These are phyloP conservation scores for Lathamus discolor DNA, from an alignment of 2,113 vertebrate genomes.

Conservation along the genomic window DNA sequence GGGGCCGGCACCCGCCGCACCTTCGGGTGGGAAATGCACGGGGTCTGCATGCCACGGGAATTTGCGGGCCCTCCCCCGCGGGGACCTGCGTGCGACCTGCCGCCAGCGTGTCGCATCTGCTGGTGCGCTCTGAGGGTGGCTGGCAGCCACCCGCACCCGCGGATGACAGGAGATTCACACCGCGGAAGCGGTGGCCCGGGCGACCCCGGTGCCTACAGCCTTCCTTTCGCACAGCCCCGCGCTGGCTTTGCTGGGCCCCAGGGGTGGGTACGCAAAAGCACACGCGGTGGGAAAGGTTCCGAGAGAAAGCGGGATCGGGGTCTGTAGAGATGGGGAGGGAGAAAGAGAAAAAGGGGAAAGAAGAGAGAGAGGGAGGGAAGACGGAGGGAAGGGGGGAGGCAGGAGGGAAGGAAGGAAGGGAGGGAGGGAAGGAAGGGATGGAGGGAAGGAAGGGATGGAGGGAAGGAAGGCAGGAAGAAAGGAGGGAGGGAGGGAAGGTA, in stretches of 20 bases:
- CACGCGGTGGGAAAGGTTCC: rapidly evolving
- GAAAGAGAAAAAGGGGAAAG: neutral
- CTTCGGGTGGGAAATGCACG: neutral
- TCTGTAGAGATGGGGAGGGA: neutral
- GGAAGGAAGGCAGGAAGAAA: no score
- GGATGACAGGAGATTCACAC: neutral
- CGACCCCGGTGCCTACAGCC: rapidly evolving
- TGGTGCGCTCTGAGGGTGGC: neutral
- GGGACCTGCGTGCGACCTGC: rapidly evolving
- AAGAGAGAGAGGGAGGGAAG: no score
- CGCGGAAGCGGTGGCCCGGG: neutral
- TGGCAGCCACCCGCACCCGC: neutral
- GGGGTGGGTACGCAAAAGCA: rapidly evolving
- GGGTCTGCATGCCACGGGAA: neutral
- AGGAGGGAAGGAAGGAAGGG: no score
- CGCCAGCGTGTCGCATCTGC: rapidly evolving
- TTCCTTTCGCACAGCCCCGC: rapidly evolving
- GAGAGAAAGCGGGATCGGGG: no score
- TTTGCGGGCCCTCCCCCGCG: neutral
- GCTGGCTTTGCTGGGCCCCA: rapidly evolving
- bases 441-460: no score
- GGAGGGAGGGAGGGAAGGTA: neutral
- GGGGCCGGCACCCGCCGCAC: neutral
- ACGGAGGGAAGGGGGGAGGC: no score
- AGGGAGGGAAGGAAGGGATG: no score